phyloP scores from a whole-genome alignment of 2,113 vertebrate genomes.

The Rallus limicola region DNA sequence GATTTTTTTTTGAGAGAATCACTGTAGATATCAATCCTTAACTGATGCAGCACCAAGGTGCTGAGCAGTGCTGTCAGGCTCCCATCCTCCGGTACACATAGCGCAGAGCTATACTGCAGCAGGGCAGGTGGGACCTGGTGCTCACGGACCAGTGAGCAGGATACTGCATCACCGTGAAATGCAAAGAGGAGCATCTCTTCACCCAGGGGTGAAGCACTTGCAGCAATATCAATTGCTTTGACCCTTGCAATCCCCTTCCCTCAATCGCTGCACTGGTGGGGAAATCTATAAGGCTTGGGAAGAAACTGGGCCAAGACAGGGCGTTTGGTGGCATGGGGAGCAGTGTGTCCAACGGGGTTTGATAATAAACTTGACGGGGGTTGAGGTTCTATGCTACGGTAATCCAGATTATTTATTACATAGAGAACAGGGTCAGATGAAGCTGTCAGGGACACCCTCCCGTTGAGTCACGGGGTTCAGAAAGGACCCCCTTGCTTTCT shows the following conservation, averaged over 20 bases:
- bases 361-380: no score
- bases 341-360: not conserved
- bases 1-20: not conserved
- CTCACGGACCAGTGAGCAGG: not conserved
- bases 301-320: not conserved
- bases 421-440: no score
- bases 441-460: no score
- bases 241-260: not conserved
- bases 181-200: not conserved
- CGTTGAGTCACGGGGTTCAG: no score
- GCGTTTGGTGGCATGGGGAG: not conserved
- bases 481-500: no score
- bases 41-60: not conserved
- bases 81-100: fast-evolving
- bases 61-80: not conserved
- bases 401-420: no score
- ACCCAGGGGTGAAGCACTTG: not conserved
- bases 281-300: not conserved
- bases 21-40: not conserved
- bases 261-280: not conserved
- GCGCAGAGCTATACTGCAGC: not conserved
- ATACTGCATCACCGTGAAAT: not conserved
- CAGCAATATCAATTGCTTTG: not conserved
- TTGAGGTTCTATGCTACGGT: no score
- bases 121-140: not conserved